Conservation (phyloP, 2,797 vertebrate species). For the Anolis apletophallus region DNA sequence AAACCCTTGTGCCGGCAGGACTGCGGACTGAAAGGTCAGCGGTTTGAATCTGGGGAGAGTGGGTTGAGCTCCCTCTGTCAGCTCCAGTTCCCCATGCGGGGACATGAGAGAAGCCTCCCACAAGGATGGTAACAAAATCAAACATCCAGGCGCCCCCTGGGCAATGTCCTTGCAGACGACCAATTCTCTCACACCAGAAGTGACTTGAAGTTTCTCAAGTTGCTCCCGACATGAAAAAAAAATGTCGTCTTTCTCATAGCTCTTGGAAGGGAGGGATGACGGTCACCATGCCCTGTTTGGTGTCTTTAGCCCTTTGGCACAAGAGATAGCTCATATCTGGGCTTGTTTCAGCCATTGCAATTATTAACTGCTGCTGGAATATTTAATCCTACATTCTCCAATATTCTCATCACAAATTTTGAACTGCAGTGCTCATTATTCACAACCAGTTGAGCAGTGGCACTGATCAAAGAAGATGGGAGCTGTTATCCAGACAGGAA, state of each 20-base stretch:
- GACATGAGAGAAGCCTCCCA: no score
- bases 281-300: not conserved
- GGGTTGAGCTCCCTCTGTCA: no score
- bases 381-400: not conserved
- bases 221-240: no score
- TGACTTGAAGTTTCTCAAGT: no score
- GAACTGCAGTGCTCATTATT: not conserved
- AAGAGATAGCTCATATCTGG: not conserved
- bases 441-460: not conserved
- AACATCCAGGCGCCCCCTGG: no score
- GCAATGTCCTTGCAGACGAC: no score
- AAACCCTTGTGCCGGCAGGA: no score
- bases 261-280: not conserved
- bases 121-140: no score
- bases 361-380: not conserved
- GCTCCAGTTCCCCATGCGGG: no score
- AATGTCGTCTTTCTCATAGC: not conserved
- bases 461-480: not conserved
- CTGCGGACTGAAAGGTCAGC: no score
- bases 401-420: not conserved
- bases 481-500: not conserved
- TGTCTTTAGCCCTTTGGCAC: not conserved
- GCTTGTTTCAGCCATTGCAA: not conserved
- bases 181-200: no score
- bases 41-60: no score